Evolutionary conservation across 2,113 vertebrate genomes (phyloP).

Genomic region (Leptobrachium leishanense): DNA sequence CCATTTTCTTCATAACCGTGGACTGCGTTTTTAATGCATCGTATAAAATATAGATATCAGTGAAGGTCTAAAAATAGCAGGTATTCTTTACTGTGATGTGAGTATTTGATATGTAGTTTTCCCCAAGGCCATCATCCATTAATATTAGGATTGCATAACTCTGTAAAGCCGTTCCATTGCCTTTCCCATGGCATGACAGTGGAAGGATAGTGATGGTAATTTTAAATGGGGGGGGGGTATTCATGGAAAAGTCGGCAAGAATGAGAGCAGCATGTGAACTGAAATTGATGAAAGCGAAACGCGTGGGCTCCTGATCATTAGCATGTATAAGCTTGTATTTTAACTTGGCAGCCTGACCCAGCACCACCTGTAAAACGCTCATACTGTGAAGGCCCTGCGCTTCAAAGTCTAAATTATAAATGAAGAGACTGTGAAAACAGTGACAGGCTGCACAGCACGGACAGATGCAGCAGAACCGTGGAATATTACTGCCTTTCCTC

Average conservation of each 20-base stretch:
- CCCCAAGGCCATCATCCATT: too few species aligned
- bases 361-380: slow-evolving; percentile 59
- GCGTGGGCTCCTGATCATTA: slow-evolving; percentile 30
- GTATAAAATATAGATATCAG: too few species aligned
- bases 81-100: too few species aligned
- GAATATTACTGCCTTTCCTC: slow-evolving; percentile 45
- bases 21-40: too few species aligned
- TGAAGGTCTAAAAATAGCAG: too few species aligned
- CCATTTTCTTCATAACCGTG: too few species aligned
- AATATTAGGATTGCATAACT: not conserved
- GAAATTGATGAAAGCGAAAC: slow-evolving; percentile 27
- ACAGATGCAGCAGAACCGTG: slow-evolving; percentile 51
- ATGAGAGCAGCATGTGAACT: slow-evolving; percentile 33
- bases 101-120: too few species aligned
- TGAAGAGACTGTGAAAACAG: slow-evolving; percentile 56
- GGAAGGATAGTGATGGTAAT: not conserved
- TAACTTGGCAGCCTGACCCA: slow-evolving; percentile 58
- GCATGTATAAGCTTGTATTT: slow-evolving; percentile 56
- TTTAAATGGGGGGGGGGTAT: not conserved
- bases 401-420: slow-evolving; percentile 66
- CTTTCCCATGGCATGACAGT: not conserved
- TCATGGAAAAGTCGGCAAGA: slow-evolving; percentile 8
- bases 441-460: slow-evolving; percentile 51
- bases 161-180: not conserved
- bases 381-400: slow-evolving; percentile 55